phyloP scores from a whole-genome alignment of 2,797 vertebrate genomes.

The Threskiornis aethiopicus region DNA sequence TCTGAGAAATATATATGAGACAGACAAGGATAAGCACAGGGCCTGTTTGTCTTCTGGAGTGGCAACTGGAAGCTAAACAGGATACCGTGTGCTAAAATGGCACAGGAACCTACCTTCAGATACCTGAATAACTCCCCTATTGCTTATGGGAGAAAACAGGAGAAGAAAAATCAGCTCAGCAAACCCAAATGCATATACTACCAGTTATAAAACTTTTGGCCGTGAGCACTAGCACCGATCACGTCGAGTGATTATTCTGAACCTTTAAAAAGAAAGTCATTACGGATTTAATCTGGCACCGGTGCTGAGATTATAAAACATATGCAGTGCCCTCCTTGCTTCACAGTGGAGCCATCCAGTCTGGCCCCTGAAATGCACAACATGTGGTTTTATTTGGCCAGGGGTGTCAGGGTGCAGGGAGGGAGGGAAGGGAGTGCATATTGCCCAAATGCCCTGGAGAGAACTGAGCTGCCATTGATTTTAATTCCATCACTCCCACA shows the following conservation, averaged over 20 bases:
- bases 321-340: background rate
- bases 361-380: background rate
- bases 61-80: background rate
- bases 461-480: background rate
- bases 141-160: background rate
- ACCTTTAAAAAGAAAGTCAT: background rate
- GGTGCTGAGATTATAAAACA: background rate
- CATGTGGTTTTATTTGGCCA: accelerated
- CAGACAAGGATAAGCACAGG: background rate
- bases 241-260: background rate
- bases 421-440: accelerated
- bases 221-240: background rate
- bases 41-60: background rate
- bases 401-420: background rate
- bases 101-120: background rate
- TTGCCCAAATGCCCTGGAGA: background rate
- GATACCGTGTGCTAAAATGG: background rate
- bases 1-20: background rate
- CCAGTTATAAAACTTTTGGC: background rate
- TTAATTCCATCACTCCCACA: background rate
- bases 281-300: background rate
- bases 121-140: background rate
- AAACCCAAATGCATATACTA: background rate
- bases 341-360: background rate
- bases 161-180: background rate